Conservation (phyloP, 1,140 invertebrate genomes). For the Parasteatoda tepidariorum region DNA sequence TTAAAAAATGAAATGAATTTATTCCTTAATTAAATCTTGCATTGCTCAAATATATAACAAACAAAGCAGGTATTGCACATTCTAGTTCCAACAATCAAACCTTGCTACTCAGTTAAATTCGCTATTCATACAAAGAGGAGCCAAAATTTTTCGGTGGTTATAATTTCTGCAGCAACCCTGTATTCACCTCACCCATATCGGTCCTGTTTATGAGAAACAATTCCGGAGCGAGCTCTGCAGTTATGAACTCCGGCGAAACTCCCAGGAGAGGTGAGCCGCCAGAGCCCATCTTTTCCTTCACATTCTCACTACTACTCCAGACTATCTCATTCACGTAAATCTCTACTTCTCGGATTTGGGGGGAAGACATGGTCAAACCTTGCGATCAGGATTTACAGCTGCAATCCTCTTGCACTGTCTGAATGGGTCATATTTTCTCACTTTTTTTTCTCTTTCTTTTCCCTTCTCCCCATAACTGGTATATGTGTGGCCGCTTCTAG, state of each 20-base stretch:
- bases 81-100: too few relatives aligned
- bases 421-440: conserved; percentile 56
- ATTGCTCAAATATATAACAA: too few relatives aligned
- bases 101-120: too few relatives aligned
- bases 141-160: not conserved
- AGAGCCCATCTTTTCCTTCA: not conserved
- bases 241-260: conserved; percentile 49
- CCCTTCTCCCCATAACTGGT: not conserved
- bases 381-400: conserved; percentile 57
- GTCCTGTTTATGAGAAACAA: conserved; percentile 59
- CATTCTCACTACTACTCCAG: not conserved
- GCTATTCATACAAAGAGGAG: too few relatives aligned
- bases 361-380: conserved; percentile 36
- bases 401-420: conserved; percentile 49
- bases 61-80: too few relatives aligned
- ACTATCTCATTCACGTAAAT: conserved; percentile 53
- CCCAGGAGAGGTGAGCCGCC: not conserved
- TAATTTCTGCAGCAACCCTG: conserved; percentile 19
- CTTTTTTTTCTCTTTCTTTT: conserved; percentile 20
- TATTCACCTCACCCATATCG: conserved; percentile 41
- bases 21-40: too few relatives aligned
- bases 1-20: too few relatives aligned
- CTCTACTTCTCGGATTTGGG: conserved; percentile 10
- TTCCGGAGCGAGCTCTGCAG: conserved; percentile 43
- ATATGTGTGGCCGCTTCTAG: not conserved